Base-by-base conservation (phyloP, 2,113 vertebrate genomes). In the Balaeniceps rex region DNA sequence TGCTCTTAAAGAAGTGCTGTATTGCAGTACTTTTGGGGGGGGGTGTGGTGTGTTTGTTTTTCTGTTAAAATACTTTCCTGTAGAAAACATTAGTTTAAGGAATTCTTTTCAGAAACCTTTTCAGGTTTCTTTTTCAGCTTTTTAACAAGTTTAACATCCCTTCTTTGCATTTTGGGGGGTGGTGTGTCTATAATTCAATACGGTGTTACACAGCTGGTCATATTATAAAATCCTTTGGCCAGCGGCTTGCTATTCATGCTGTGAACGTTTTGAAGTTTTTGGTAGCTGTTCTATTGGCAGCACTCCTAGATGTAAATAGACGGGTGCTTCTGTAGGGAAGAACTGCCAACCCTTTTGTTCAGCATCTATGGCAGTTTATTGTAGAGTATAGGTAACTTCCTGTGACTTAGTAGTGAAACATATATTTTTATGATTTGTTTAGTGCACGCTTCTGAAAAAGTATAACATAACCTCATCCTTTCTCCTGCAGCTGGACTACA, bases 211-310 rank as follows among this genome's bases (percentile, higher is more conserved):
- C 87, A 95, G 94, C 85, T 93, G 94, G 89, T 88, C 93, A 28
- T 90, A 88, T 93, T 46, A 77, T 97, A 94, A 96, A 97, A 81
- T 70, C 92, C 94, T 77, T 93, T 95, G 96, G 93, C 97, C 71
- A 78, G 74, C 5, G 6, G 69, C 87, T 97, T 52, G 74, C 94
- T 91, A 80, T 95, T 97, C 93, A 85, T 64, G 75, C 94, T 40
- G 75, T 36, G 84, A 94, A 77, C 26, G 78, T 84, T 97, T 86
- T 95, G 94, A 97, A 96, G 97, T 96, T 97, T 92, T 96, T 97
- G 95, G 97, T 97, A 81, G 94, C 94, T 94, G 78, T 77, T 72
- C 83, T n/a, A 0, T 70, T 97, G 97, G 97, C 97, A 94, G 78
- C 47, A 13, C 68, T 96, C 94, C 91, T 88, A 92, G 83, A 83